These are phyloP conservation scores for Perognathus longimembris DNA, from an alignment of 2,113 vertebrate species.

Conservation along the genomic window DNA sequence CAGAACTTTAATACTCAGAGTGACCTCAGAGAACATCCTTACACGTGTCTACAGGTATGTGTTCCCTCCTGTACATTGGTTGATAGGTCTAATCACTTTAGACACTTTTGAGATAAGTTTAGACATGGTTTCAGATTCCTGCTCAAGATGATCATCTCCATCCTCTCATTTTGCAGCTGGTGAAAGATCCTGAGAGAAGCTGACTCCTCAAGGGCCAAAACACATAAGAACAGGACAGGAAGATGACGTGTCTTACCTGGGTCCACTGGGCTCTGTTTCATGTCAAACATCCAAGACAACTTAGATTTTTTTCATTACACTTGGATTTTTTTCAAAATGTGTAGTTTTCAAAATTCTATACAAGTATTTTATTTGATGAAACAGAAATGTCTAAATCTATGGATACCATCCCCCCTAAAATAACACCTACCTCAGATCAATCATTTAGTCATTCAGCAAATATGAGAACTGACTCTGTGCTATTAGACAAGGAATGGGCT, in stretches of 20 bases:
- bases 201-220: background rate
- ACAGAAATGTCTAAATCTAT: slow-evolving; percentile 21
- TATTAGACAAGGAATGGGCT: background rate
- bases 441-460: background rate
- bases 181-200: background rate
- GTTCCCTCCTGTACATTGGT: background rate
- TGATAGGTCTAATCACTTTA: background rate
- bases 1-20: slow-evolving; percentile 19
- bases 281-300: background rate
- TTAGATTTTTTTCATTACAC: background rate
- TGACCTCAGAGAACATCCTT: slow-evolving; percentile 25
- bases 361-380: background rate
- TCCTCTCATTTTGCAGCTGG: background rate
- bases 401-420: background rate
- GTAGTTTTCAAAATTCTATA: background rate
- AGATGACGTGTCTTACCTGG: background rate
- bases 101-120: background rate
- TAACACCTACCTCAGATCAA: background rate
- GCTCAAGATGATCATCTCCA: background rate
- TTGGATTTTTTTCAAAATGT: slow-evolving; percentile 28
- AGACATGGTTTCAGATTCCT: background rate
- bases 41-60: background rate
- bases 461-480: background rate
- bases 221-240: background rate
- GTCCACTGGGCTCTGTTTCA: background rate